A percentile compares a stretch with the other conserved stretches of the same genome.
These are phyloP conservation scores for Dynastes maya DNA, from an alignment of 2,888 invertebrate genomes.

Conservation along the genomic window DNA sequence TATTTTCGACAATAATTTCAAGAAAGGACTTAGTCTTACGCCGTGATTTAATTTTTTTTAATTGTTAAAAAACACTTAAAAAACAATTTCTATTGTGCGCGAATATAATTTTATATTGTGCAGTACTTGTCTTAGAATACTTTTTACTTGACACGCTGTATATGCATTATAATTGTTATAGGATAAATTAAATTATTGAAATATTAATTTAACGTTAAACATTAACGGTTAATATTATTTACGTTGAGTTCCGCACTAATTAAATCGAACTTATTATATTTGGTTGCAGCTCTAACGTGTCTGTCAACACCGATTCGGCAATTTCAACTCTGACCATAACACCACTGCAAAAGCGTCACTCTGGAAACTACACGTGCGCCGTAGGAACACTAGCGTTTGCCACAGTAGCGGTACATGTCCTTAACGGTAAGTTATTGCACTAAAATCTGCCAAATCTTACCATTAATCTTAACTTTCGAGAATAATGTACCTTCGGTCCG, in stretches of 20 bases:
- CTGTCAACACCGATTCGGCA: constrained; percentile 65
- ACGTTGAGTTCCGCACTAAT: background rate
- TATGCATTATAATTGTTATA: too few species aligned
- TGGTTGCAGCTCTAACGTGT: constrained; percentile 71
- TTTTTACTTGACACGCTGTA: too few species aligned
- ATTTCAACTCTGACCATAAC: constrained; percentile 73
- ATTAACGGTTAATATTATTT: background rate
- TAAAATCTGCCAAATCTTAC: constrained; percentile 63
- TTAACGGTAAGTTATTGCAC: constrained; percentile 73
- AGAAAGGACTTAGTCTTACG: too few species aligned
- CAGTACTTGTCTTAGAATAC: too few species aligned
- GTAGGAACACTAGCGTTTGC: constrained; percentile 71
- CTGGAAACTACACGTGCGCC: constrained; percentile 76
- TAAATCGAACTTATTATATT: constrained; percentile 41
- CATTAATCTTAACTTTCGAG: constrained; percentile 63
- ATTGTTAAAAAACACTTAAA: too few species aligned
- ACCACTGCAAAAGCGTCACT: constrained; percentile 74
- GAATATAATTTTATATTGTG: too few species aligned
- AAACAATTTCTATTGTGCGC: too few species aligned
- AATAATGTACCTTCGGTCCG: constrained; percentile 59
- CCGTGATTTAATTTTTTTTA: too few species aligned
- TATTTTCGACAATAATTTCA: too few species aligned
- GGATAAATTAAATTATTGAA: too few species aligned
- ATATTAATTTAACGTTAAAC: too few species aligned
- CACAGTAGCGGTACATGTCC: constrained; percentile 76